These are phyloP conservation scores for Camponotus fellah DNA, from an alignment of 2,888 invertebrate genomes.

Conservation along the genomic window DNA sequence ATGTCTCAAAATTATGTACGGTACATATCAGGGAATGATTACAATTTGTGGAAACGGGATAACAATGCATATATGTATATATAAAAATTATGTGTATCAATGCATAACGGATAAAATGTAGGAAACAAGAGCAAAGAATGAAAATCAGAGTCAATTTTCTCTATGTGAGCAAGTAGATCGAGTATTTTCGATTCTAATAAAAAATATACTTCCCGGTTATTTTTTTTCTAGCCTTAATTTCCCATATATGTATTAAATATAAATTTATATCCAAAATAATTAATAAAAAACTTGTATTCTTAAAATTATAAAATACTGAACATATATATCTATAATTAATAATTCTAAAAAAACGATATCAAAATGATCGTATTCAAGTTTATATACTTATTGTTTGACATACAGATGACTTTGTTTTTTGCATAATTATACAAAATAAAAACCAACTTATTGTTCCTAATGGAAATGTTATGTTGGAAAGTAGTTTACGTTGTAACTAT, in stretches of 20 bases:
- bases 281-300: not conserved
- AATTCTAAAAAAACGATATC: too few relatives aligned
- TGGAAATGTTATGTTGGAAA: not conserved
- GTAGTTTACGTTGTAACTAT: too few relatives aligned
- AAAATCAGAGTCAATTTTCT: not conserved
- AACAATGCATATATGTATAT: not conserved
- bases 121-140: not conserved
- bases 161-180: not conserved
- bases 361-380: not conserved
- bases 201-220: not conserved
- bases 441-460: not conserved
- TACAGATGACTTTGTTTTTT: not conserved
- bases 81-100: not conserved
- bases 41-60: not conserved
- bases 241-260: not conserved
- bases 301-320: not conserved
- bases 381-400: not conserved
- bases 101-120: not conserved
- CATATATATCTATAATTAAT: too few relatives aligned
- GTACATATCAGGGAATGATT: not conserved
- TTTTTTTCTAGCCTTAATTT: not conserved
- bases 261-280: not conserved
- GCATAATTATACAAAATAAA: not conserved
- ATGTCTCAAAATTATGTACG: not conserved
- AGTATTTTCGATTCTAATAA: not conserved